phyloP scores from a whole-genome alignment of 2,113 vertebrate genomes.

The Clarias magur region DNA sequence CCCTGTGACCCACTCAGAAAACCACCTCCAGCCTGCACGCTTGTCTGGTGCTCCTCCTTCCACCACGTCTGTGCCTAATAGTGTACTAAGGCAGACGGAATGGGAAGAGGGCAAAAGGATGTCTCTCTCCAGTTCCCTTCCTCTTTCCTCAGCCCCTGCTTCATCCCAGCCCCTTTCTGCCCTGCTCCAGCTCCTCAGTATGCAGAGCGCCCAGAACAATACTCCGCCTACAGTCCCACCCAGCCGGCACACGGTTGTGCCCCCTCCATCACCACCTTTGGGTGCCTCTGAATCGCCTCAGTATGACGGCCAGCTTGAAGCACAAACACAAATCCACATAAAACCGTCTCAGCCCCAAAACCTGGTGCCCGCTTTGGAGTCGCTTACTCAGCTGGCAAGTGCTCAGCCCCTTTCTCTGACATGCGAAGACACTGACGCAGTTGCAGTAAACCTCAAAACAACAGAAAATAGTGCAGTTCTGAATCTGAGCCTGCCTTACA shows the following conservation, averaged over 20 bases:
- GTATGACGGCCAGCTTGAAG: conserved; percentile 24
- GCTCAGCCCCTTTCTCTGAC: conserved; percentile 42
- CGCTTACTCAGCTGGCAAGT: conserved; percentile 21
- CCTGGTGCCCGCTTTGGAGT: conserved; percentile 28
- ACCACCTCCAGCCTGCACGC: conserved; percentile 18
- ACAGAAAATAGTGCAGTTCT: conserved; percentile 48
- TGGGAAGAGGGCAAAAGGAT: conserved; percentile 43
- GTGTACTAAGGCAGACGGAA: conserved; percentile 30
- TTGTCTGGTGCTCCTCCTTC: not conserved
- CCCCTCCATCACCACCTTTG: conserved; percentile 30
- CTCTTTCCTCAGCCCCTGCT: conserved; percentile 54
- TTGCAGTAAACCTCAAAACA: conserved; percentile 40
- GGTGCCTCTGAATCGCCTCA: conserved; percentile 1
- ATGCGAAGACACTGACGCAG: conserved; percentile 36
- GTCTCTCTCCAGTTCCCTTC: conserved; percentile 12
- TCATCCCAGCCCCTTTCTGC: conserved; percentile 70
- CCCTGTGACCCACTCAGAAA: conserved; percentile 24
- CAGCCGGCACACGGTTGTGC: conserved; percentile 23
- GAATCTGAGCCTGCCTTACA: conserved; percentile 44
- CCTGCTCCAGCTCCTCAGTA: conserved; percentile 65
- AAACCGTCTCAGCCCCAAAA: conserved; percentile 44
- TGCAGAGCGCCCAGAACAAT: conserved; percentile 61
- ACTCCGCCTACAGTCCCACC: conserved; percentile 42
- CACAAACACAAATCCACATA: conserved; percentile 29
- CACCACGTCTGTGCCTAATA: conserved; percentile 9